These are phyloP conservation scores for Uloborus plumipes DNA, from an alignment of 2,888 invertebrate genomes.

Conservation along the genomic window DNA sequence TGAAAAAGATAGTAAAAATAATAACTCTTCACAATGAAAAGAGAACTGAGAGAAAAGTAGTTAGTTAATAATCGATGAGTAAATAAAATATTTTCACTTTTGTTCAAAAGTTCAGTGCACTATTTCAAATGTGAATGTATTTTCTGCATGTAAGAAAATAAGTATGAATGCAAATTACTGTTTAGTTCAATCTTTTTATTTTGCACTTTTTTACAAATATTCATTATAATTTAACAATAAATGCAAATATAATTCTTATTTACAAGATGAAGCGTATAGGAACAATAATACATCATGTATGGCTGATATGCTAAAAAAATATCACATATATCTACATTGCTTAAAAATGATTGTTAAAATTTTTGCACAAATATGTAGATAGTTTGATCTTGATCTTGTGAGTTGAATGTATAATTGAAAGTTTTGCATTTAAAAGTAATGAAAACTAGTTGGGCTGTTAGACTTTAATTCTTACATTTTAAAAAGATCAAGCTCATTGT, in stretches of 20 bases:
- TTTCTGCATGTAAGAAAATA: too few relatives aligned
- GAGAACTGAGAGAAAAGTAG: too few relatives aligned
- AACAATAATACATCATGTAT: slow-evolving; percentile 47
- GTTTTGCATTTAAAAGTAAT: background rate
- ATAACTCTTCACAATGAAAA: too few relatives aligned
- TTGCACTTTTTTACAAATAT: slow-evolving; percentile 35
- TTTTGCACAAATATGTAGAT: background rate
- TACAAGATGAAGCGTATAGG: slow-evolving; percentile 42
- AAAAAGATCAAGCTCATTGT: background rate
- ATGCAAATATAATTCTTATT: slow-evolving; percentile 24
- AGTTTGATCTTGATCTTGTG: background rate
- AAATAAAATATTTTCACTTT: too few relatives aligned
- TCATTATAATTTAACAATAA: slow-evolving; percentile 36
- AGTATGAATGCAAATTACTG: too few relatives aligned
- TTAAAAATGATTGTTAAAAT: too few relatives aligned
- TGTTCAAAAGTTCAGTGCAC: too few relatives aligned
- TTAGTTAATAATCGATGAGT: too few relatives aligned
- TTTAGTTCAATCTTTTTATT: background rate
- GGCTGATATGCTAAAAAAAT: slow-evolving; percentile 29
- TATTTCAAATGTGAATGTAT: too few relatives aligned
- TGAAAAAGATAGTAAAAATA: too few relatives aligned
- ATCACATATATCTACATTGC: slow-evolving; percentile 11
- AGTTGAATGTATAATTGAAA: background rate
- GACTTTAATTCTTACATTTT: background rate
- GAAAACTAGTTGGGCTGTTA: background rate